Evolutionary conservation across 1,140 invertebrate genomes (phyloP).

Genomic region (Rhynchophorus ferrugineus): DNA sequence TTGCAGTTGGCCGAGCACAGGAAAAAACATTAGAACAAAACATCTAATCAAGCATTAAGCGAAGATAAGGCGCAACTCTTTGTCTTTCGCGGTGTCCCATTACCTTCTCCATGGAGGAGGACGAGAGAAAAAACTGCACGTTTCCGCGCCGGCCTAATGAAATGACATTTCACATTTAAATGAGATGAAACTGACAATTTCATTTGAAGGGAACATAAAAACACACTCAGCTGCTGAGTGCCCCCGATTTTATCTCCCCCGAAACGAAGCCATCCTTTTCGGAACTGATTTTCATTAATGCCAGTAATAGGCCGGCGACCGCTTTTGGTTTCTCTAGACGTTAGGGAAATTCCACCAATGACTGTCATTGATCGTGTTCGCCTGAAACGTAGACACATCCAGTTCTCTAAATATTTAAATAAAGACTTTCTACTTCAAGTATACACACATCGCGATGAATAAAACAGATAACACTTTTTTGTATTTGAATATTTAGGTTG

Average conservation of each 20-base stretch:
- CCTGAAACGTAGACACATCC: too few species aligned
- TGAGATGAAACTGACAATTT: conserved; percentile 11
- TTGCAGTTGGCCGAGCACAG: too few species aligned
- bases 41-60: conserved; percentile 6
- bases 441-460: too few species aligned
- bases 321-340: background rate
- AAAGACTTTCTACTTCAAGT: too few species aligned
- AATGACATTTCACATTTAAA: conserved; percentile 15
- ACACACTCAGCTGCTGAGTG: conserved; percentile 6
- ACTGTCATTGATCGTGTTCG: too few species aligned
- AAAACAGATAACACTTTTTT: too few species aligned
- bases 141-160: background rate
- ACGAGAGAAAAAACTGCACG: background rate
- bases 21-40: background rate
- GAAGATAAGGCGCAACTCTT: conserved; percentile 1
- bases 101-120: too few species aligned
- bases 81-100: background rate
- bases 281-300: conserved; percentile 9
- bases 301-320: background rate
- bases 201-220: conserved; percentile 12
- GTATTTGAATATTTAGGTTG: too few species aligned
- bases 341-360: background rate
- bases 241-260: conserved; percentile 11
- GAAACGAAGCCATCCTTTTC: conserved; percentile 10
- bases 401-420: too few species aligned